These are phyloP conservation scores for Homalodisca vitripennis DNA, from an alignment of 1,140 invertebrate genomes.

Conservation along the genomic window DNA sequence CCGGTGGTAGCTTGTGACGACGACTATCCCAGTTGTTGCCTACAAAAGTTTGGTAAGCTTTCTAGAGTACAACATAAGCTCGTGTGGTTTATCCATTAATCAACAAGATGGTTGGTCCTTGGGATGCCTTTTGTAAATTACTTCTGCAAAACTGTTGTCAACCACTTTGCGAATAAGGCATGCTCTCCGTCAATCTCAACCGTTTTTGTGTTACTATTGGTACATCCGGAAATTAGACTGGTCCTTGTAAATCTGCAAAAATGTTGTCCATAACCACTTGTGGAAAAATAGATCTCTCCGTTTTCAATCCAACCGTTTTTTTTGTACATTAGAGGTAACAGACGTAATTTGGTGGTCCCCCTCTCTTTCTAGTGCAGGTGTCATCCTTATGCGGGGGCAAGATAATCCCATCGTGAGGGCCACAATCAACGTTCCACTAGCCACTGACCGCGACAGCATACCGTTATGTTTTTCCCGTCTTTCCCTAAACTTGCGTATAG, in stretches of 20 bases:
- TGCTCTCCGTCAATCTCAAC: too few species aligned
- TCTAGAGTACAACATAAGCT: conserved; percentile 42
- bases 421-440: conserved; percentile 43
- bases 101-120: conserved; percentile 38
- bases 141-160: conserved; percentile 43
- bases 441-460: conserved; percentile 43
- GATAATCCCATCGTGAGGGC: conserved; percentile 50
- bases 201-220: conserved; percentile 43
- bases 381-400: conserved; percentile 42
- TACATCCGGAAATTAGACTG: conserved; percentile 43
- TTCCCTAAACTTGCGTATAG: conserved; percentile 39
- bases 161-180: too few species aligned
- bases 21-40: conserved; percentile 45
- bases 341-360: conserved; percentile 44
- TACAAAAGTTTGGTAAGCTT: conserved; percentile 41
- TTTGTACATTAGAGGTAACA: conserved; percentile 42
- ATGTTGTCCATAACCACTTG: conserved; percentile 43
- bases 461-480: conserved; percentile 44
- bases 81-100: conserved; percentile 47
- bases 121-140: conserved; percentile 2
- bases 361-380: conserved; percentile 38
- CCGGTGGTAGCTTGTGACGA: conserved; percentile 46
- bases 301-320: conserved; percentile 47
- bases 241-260: conserved; percentile 46
- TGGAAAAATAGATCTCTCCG: too few species aligned